Evolutionary conservation across 2,797 vertebrate genomes (phyloP).

Genomic region (Acanthurus tractus): DNA sequence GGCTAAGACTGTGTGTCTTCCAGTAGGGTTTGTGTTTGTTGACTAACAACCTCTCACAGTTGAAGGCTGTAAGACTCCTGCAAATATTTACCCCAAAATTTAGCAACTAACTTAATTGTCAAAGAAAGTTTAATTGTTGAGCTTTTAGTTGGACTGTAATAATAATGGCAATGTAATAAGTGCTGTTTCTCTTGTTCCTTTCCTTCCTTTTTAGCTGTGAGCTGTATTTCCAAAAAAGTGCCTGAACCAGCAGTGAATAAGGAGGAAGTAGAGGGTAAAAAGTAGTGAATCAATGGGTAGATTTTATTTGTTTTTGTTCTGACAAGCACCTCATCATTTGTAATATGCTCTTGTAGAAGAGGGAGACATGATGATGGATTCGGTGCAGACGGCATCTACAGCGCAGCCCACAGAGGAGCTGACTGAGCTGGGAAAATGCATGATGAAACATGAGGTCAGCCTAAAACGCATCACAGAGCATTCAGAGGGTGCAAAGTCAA

Average conservation of each 20-base stretch:
- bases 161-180: too few relatives aligned
- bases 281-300: not conserved
- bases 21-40: too few relatives aligned
- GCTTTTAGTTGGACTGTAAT: too few relatives aligned
- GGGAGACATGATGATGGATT: constrained; percentile 91
- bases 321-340: not conserved
- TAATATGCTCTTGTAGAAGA: constrained; percentile 82
- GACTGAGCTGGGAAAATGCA: constrained; percentile 93
- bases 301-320: not conserved
- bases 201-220: constrained; percentile 83
- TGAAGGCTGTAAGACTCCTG: too few relatives aligned
- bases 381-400: constrained; percentile 74
- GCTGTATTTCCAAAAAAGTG: constrained; percentile 91
- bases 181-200: not conserved
- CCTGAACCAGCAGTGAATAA: constrained; percentile 85
- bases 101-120: too few relatives aligned
- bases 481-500: not conserved
- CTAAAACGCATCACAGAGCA: not conserved
- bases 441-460: constrained; percentile 93
- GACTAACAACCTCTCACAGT: too few relatives aligned
- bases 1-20: too few relatives aligned
- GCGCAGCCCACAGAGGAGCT: constrained; percentile 88
- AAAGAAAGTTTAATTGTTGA: too few relatives aligned
- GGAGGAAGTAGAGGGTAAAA: constrained; percentile 83
- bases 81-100: too few relatives aligned